Evolutionary conservation across 2,113 vertebrate species (phyloP), one percentile per base, ranked within the genome.

Genomic region (Orthonyx spaldingii): DNA sequence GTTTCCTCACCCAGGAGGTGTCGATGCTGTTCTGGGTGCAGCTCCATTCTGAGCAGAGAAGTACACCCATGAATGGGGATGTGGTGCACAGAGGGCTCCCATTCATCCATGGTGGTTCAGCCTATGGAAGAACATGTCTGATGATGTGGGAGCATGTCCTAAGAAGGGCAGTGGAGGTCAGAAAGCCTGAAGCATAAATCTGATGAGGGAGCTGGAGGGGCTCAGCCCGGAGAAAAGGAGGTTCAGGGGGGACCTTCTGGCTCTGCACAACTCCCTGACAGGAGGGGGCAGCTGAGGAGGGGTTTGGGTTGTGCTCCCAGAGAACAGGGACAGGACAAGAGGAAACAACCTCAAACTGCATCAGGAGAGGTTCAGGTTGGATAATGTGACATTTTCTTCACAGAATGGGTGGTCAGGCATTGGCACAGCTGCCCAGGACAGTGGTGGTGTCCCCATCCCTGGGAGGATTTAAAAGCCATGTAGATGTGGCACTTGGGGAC

Each of bases 321-420:
- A 37, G n/a, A 46, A 46, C 18, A 66, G 28, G 53, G 60, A n/a
- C 39, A 41, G 20, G 53, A 52, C 4, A 3, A 47, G 61, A 68
- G n/a, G n/a, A 4, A 75, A n/a, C 0, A 0, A 11, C 23, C 27
- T n/a, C 11, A 28, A 4, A 16, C 4, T 60, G 46, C 0, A 0
- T 16, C 3, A 12, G 61, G 11, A 1, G 1, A n/a, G 30, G 14
- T 0, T 30, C 6, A 41, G 10, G 6, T 5, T 46, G 33, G 23
- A n/a, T 47, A 30, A 2, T 39, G 10, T 8, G n/a, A 22, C 60
- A 60, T n/a, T n/a, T 15, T 52, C 11, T 39, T 82, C 37, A 15
- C 13, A 8, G 28, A 60, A 46, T 15, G 69, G 3, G 13, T 46
- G 20, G 4, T 33, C 28, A n/a, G 4, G 27, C 19, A 7, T 9